Percentiles rank a stretch among this genome's conserved stretches.
phyloP scores from a whole-genome alignment of 2,113 vertebrate species.

The Hystrix brachyura region DNA sequence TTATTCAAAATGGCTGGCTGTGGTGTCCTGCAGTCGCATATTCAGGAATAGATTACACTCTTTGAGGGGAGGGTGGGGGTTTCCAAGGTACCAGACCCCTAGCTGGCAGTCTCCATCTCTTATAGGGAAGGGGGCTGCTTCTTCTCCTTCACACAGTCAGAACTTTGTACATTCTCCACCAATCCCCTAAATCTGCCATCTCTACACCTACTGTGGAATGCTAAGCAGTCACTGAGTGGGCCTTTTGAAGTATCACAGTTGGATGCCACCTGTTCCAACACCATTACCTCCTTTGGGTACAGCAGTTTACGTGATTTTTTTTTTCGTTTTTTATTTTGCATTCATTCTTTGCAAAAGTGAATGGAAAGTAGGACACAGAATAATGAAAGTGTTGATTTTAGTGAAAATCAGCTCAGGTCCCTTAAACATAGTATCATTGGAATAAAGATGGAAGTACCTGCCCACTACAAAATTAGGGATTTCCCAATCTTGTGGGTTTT shows the following conservation, averaged over 20 bases:
- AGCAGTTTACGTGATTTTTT: background rate
- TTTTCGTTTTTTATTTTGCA: background rate
- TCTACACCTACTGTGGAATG: background rate
- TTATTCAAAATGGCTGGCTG: slow-evolving; percentile 56
- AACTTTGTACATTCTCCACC: background rate
- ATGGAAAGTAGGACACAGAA: background rate
- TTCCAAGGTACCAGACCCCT: background rate
- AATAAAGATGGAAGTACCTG: background rate
- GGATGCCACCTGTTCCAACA: background rate
- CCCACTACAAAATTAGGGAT: background rate
- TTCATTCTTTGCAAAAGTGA: slow-evolving; percentile 15
- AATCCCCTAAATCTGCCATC: background rate
- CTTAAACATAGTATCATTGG: background rate
- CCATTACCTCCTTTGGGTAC: background rate
- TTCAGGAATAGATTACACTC: background rate
- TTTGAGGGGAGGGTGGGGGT: background rate
- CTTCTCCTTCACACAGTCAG: background rate
- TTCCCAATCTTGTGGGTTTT: background rate
- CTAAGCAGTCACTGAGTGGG: background rate
- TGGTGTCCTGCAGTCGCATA: background rate
- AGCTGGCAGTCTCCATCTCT: background rate
- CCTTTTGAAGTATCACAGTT: background rate
- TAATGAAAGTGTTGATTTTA: background rate
- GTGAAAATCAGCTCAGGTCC: background rate
- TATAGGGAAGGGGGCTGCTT: background rate